Evolutionary conservation across 2,113 vertebrate genomes (phyloP), one percentile per base, ranked within the genome.

Genomic region (Perca schrenkii): DNA sequence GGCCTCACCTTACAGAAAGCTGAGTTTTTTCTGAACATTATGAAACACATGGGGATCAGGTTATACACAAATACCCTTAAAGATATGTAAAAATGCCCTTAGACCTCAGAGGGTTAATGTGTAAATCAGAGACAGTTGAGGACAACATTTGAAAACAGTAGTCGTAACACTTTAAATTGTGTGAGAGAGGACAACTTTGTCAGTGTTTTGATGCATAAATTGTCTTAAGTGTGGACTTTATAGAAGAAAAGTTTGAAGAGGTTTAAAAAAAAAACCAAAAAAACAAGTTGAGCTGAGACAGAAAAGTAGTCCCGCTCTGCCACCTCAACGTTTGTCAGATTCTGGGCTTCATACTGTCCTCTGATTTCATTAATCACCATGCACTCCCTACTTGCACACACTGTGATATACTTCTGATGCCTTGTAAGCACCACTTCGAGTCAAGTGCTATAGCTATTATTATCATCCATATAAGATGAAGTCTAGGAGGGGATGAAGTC

Each of bases 351-450:
- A 57, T 17, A 0, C 47, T 17, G 10, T 74, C n/a, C 64, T 28
- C 63, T 62, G 34, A 75, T 74, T 76, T 43, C 28, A 72, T 75
- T 31, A 50, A 61, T 53, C 34, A 11, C 21, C 22, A 17, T 3
- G 17, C 46, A 15, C 71, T 56, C 8, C 10, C 31, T 49, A 19
- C 56, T 31, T 14, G 19, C 25, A 52, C 46, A 47, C 6, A 17
- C 63, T 21, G 60, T 63, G 65, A 82, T 66, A 31, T 49, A 43
- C 49, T 16, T 61, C 7, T 31, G 40, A 75, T 62, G 57, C 21
- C 72, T 34, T 53, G 25, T 63, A 66, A 83, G 85, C 57, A 50
- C 49, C 53, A 80, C 82, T 79, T 65, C 4, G 69, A 63, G 19
- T 36, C 15, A 69, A 80, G 53, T 47, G 65, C 40, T 43, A 43